Conservation (phyloP, 30 jellyfish, hydroid and myxozoan genomes). For the Pelagia noctiluca region DNA sequence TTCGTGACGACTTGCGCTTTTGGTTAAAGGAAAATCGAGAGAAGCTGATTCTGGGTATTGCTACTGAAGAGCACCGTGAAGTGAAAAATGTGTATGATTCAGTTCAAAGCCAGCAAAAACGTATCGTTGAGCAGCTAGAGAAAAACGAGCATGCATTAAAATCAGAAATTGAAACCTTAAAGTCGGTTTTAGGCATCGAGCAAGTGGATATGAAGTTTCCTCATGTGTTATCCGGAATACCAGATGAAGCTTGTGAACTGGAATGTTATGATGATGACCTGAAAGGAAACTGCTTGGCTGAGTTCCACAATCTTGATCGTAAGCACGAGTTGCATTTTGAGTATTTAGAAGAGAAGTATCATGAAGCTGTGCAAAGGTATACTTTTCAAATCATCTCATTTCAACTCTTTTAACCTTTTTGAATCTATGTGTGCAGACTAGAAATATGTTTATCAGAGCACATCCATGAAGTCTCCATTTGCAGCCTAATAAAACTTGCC, state of each 20-base stretch:
- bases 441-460: no score
- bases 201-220: constrained; percentile 70
- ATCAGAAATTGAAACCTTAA: constrained; percentile 20
- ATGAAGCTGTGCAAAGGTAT: constrained; percentile 69
- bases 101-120: constrained; percentile 78
- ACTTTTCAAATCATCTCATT: neutral
- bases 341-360: constrained; percentile 72
- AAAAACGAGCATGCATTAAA: constrained; percentile 60
- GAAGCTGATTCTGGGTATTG: constrained; percentile 56
- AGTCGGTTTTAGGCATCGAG: constrained; percentile 65
- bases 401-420: no score
- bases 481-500: no score
- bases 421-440: no score
- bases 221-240: constrained; percentile 64
- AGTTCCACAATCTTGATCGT: constrained; percentile 69
- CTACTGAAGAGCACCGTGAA: constrained; percentile 49
- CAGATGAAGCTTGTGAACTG: constrained; percentile 50
- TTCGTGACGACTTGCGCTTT: constrained; percentile 69
- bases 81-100: constrained; percentile 62
- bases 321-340: constrained; percentile 60
- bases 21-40: constrained; percentile 82
- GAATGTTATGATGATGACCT: constrained; percentile 74
- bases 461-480: no score
- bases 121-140: constrained; percentile 41
- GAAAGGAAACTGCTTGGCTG: constrained; percentile 47